Percentiles rank a stretch among this genome's conserved stretches.
Conservation (phyloP, 2,113 vertebrate genomes). For the Furnarius figulus region DNA sequence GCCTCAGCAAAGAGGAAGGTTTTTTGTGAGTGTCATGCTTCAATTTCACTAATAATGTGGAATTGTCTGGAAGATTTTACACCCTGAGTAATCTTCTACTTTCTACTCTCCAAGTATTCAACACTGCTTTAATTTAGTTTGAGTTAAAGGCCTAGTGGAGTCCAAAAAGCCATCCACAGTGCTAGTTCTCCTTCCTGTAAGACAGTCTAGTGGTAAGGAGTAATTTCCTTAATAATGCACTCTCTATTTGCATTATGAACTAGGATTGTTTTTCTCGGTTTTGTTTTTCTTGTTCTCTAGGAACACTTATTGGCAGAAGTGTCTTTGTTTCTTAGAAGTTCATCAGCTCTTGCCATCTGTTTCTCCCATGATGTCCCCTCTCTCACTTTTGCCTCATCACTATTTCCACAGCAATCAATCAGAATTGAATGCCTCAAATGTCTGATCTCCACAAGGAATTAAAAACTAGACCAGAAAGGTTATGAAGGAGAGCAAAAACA, state of each 20-base stretch:
- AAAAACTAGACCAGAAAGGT: background rate
- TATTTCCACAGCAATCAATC: slow-evolving; percentile 20
- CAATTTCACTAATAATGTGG: background rate
- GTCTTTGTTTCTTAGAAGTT: slow-evolving; percentile 63
- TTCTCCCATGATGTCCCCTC: slow-evolving; percentile 57
- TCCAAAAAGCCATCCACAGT: background rate
- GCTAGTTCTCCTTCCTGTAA: background rate
- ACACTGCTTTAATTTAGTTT: background rate
- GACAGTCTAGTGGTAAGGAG: background rate
- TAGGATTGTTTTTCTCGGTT: slow-evolving; percentile 32
- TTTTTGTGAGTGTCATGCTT: background rate
- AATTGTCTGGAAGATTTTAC: background rate
- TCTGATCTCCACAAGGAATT: slow-evolving; percentile 26
- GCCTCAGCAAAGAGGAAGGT: background rate
- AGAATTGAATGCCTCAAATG: slow-evolving; percentile 5
- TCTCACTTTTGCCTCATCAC: slow-evolving; percentile 51
- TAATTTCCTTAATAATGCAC: background rate
- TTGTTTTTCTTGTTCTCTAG: slow-evolving; percentile 34
- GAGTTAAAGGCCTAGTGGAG: background rate
- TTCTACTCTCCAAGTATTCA: background rate
- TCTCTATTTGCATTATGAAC: background rate
- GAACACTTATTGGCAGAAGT: slow-evolving; percentile 48
- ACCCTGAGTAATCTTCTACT: background rate
- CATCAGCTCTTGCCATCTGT: slow-evolving; percentile 37
- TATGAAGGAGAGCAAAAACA: background rate